Evolutionary conservation across 2,113 vertebrate genomes (phyloP).

Genomic region (Todiramphus saurophagus): DNA sequence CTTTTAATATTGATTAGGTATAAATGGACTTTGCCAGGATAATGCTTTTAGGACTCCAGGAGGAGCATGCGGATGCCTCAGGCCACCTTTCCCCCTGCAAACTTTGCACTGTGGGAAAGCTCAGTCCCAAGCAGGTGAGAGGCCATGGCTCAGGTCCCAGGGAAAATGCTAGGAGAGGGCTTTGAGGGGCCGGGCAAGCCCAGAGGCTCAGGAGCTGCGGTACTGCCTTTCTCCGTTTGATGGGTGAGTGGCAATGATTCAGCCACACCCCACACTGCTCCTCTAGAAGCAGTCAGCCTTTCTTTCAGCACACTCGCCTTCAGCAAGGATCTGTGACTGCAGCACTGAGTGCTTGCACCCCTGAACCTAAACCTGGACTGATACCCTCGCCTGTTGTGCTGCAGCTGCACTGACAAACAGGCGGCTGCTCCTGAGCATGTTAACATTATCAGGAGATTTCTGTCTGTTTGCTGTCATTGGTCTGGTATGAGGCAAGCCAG

Average conservation of each 20-base stretch:
- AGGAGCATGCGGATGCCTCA: background rate
- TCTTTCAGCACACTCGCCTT: background rate
- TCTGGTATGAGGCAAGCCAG: background rate
- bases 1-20: background rate
- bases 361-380: background rate
- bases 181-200: background rate
- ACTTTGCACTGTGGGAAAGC: background rate
- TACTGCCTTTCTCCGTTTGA: background rate
- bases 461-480: background rate
- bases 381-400: background rate
- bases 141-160: background rate
- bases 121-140: fast-evolving
- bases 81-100: background rate
- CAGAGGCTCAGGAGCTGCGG: no score
- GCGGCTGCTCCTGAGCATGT: fast-evolving
- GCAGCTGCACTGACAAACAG: background rate
- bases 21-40: background rate
- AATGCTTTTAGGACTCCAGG: background rate
- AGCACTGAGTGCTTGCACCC: background rate
- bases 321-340: background rate
- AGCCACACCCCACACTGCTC: background rate
- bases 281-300: background rate
- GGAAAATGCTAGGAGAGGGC: background rate
- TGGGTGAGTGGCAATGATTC: background rate
- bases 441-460: background rate